These are phyloP conservation scores for Micoletzkya japonica DNA, from an alignment of 2,888 invertebrate species.

Conservation along the genomic window DNA sequence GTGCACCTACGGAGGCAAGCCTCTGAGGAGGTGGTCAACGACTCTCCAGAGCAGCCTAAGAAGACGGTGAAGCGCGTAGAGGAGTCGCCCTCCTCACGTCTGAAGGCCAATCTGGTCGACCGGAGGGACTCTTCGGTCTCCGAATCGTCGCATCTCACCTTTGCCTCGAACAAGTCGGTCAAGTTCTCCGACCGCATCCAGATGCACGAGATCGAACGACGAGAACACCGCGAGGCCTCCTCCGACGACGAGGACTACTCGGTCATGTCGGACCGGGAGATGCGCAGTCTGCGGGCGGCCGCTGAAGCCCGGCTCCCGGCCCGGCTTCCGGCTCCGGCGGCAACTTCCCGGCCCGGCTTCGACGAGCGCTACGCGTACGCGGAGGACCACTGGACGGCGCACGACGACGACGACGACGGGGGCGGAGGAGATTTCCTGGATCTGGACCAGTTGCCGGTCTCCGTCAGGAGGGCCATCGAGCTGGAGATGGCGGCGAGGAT, in stretches of 20 bases:
- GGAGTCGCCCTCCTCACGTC: slow-evolving; percentile 8
- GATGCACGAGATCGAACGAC: slow-evolving; percentile 48
- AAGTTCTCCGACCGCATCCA: slow-evolving; percentile 48
- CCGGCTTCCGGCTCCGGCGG: background rate
- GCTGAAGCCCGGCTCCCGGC: background rate
- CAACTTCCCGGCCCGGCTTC: background rate
- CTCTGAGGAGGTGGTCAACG: background rate
- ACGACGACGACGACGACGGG: slow-evolving; percentile 22
- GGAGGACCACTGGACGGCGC: slow-evolving; percentile 21
- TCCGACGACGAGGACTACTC: slow-evolving; percentile 45
- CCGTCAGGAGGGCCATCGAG: slow-evolving; percentile 38
- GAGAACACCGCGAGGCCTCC: slow-evolving; percentile 32
- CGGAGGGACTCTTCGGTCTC: slow-evolving; percentile 48
- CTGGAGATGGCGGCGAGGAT: slow-evolving; percentile 31
- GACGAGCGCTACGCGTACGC: slow-evolving; percentile 32
- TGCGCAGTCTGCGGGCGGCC: slow-evolving; percentile 31
- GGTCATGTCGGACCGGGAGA: slow-evolving; percentile 48
- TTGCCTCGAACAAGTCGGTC: slow-evolving; percentile 43
- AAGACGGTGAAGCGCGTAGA: slow-evolving; percentile 18
- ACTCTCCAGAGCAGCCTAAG: slow-evolving; percentile 6
- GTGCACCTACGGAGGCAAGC: slow-evolving; percentile 5
- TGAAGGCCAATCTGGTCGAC: slow-evolving; percentile 33
- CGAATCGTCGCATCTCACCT: slow-evolving; percentile 41
- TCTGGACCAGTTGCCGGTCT: slow-evolving; percentile 35
- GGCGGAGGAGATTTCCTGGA: slow-evolving; percentile 36